Conservation (phyloP, 2,797 vertebrate genomes). For the Leptodactylus fallax region DNA sequence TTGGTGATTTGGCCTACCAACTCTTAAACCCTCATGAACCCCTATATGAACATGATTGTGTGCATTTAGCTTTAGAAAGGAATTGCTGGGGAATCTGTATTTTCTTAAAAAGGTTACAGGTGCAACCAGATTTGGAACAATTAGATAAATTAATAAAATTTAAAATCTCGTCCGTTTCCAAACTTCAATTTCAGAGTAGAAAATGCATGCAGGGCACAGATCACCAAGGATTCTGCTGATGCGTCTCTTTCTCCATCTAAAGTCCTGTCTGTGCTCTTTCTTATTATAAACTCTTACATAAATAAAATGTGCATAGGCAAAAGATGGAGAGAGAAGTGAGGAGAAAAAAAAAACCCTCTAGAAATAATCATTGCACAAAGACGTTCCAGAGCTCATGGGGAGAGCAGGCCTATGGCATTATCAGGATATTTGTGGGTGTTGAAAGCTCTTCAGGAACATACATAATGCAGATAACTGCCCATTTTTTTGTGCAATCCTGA, state of each 20-base stretch:
- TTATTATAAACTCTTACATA: background rate
- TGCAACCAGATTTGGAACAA: too few relatives aligned
- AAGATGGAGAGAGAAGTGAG: background rate
- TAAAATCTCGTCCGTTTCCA: background rate
- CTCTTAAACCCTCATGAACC: too few relatives aligned
- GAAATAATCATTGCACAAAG: background rate
- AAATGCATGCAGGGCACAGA: background rate
- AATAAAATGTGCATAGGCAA: background rate
- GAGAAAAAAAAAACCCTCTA: constrained; percentile 9
- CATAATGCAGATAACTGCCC: background rate
- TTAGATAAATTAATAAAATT: too few relatives aligned
- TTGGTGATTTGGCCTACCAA: too few relatives aligned
- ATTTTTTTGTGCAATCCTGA: background rate
- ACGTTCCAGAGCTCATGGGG: background rate
- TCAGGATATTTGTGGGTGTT: constrained; percentile 6
- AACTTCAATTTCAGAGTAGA: background rate
- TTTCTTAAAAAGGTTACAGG: too few relatives aligned
- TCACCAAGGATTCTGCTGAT: background rate
- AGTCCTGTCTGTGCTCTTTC: background rate
- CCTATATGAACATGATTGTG: too few relatives aligned
- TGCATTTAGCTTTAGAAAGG: too few relatives aligned
- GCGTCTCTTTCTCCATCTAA: background rate
- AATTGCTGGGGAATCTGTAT: too few relatives aligned
- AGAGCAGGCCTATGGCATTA: background rate
- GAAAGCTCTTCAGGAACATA: background rate